phyloP scores from a whole-genome alignment of 2,797 vertebrate species.

The Acipenser ruthenus region DNA sequence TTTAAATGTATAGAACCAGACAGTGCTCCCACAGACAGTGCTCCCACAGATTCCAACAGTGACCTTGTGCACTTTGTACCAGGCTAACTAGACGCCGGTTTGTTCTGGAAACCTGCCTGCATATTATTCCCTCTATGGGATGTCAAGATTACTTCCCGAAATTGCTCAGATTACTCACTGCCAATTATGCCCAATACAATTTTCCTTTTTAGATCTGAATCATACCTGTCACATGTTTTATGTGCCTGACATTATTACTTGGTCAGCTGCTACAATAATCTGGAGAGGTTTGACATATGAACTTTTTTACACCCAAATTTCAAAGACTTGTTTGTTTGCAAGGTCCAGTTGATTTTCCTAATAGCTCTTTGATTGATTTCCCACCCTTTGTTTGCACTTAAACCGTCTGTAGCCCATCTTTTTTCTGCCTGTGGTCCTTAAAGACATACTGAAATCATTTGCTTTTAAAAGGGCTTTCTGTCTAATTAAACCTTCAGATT shows the following conservation, averaged over 20 bases:
- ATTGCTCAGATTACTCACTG: background rate
- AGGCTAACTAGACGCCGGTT: too few relatives aligned
- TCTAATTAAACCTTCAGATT: conserved; percentile 5
- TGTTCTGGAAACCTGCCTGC: background rate
- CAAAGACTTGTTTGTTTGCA: background rate
- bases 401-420: background rate
- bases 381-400: background rate
- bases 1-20: too few relatives aligned
- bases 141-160: background rate
- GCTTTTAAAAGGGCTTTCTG: background rate
- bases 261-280: background rate
- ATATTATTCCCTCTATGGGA: background rate
- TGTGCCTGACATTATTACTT: background rate
- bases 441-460: background rate
- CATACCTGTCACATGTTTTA: background rate
- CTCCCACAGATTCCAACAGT: too few relatives aligned
- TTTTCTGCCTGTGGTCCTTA: background rate
- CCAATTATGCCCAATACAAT: background rate
- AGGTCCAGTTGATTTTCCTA: conserved; percentile 1
- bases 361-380: background rate
- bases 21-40: too few relatives aligned
- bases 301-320: background rate
- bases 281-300: background rate
- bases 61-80: too few relatives aligned
- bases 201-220: background rate